Conservation (phyloP, 2,888 invertebrate species). For the Philopedon plagiatum region DNA sequence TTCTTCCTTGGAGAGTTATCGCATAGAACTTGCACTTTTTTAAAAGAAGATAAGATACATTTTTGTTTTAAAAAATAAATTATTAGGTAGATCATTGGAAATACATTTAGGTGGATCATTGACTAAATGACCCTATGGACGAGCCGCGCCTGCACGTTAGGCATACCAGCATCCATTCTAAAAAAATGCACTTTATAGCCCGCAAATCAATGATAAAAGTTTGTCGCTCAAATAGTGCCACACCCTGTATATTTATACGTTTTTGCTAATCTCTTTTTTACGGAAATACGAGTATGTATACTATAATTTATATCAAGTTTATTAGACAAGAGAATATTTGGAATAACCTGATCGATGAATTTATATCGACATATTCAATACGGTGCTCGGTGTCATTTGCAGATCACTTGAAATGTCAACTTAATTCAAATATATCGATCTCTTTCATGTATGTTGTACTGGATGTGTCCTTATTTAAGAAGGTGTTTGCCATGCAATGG, state of each 20-base stretch:
- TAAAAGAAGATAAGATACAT: too few species aligned
- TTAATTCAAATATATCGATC: constrained; percentile 15
- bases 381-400: constrained; percentile 4
- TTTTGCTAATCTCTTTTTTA: neutral
- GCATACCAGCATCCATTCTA: too few species aligned
- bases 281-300: neutral
- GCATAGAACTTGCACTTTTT: too few species aligned
- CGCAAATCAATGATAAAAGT: too few species aligned
- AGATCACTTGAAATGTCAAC: constrained; percentile 27
- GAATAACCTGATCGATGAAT: neutral
- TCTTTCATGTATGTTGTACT: neutral
- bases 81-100: too few species aligned
- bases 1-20: too few species aligned
- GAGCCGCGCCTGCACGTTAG: too few species aligned
- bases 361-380: neutral
- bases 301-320: neutral
- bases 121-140: too few species aligned
- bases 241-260: neutral
- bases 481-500: constrained; percentile 13
- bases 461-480: constrained; percentile 18
- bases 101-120: too few species aligned
- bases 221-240: too few species aligned
- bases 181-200: too few species aligned
- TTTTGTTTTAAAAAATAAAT: too few species aligned
- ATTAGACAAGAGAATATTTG: neutral